Conservation (phyloP, 2,797 vertebrate species). For the Brachyalestes nurse region DNA sequence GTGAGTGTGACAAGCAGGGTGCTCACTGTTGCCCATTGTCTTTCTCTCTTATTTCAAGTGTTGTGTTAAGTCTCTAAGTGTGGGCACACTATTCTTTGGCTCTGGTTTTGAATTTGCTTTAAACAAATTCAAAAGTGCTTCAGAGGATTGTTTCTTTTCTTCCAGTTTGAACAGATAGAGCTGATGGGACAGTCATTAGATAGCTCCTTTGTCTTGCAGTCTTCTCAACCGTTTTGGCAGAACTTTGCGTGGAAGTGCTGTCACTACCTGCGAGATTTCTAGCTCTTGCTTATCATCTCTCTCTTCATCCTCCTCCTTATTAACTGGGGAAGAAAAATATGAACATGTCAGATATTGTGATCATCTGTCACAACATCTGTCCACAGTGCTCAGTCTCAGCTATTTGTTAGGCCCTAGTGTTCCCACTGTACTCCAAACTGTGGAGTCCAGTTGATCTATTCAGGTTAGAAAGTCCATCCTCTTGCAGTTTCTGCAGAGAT, state of each 20-base stretch:
- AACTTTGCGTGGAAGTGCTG: background rate
- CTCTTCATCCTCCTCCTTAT: background rate
- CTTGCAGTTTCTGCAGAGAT: background rate
- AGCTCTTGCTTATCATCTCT: background rate
- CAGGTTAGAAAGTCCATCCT: background rate
- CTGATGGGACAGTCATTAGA: background rate
- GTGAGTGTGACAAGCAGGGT: background rate
- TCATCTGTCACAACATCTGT: background rate
- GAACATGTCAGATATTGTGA: background rate
- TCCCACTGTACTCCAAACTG: background rate
- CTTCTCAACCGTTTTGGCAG: background rate
- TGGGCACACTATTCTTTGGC: background rate
- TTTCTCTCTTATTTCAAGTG: background rate
- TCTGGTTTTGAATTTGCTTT: background rate
- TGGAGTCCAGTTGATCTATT: background rate
- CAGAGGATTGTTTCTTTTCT: background rate
- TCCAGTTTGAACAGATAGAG: background rate
- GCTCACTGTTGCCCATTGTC: background rate
- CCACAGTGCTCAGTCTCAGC: background rate
- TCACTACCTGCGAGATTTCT: background rate
- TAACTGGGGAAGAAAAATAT: background rate
- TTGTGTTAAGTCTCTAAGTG: background rate
- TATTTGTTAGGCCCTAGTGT: background rate
- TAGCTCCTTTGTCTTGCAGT: background rate
- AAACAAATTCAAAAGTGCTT: background rate